These are phyloP conservation scores for Beroe forskalii DNA, from an alignment of 37 sponge, comb jelly and placozoan genomes.

Conservation along the genomic window DNA sequence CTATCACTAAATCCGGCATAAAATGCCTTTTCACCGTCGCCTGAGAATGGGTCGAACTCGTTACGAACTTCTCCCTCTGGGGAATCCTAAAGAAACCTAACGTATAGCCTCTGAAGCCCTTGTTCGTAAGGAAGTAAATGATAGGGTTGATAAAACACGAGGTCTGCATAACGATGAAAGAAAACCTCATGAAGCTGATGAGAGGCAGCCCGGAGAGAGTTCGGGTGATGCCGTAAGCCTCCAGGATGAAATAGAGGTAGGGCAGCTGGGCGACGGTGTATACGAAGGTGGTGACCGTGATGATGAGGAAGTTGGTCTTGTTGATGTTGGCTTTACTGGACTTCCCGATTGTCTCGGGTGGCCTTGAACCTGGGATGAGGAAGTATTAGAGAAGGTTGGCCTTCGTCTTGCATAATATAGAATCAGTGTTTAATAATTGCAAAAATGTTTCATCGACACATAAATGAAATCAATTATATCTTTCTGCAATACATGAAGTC, in stretches of 20 bases:
- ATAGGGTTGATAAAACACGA: conserved; percentile 61
- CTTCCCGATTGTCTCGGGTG: neutral
- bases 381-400: neutral
- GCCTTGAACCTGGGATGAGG: neutral
- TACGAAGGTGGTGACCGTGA: conserved; percentile 8
- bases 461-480: no score
- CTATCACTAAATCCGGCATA: no score
- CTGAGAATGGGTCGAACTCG: neutral
- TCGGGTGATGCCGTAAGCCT: conserved; percentile 22
- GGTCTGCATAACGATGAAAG: conserved; percentile 35
- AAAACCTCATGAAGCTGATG: neutral
- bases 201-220: neutral
- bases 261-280: conserved; percentile 43
- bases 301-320: conserved; percentile 23
- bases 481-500: no score
- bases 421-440: no score
- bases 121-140: conserved; percentile 60
- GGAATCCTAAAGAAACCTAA: neutral
- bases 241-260: conserved; percentile 40
- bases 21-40: no score
- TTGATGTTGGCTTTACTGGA: conserved; percentile 18
- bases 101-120: neutral
- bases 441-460: no score
- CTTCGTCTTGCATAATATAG: no score
- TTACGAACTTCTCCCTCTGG: neutral